Base-by-base conservation (phyloP, 2,113 vertebrate genomes). In the Tragelaphus scriptus region DNA sequence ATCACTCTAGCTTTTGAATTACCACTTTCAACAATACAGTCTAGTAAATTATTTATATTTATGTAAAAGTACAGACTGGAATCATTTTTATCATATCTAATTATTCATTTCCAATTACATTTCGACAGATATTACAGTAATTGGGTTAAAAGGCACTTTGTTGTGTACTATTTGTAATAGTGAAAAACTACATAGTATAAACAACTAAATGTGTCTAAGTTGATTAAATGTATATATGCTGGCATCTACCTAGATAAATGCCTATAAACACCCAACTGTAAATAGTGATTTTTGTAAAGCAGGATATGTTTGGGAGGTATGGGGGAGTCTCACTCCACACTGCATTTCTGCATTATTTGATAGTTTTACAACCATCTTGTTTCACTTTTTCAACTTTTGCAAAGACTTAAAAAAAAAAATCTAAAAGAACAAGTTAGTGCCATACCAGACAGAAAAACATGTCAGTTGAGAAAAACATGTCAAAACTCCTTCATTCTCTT, bases 81-180 rank as follows among this genome's bases (percentile, higher is more conserved):
- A 91, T 93, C 13, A 59, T 81, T 75, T 80, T 85, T 85, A 90
- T 21, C 49, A 40, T 84, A 68, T 88, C 25, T 90, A 96, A 86
- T 47, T 65, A 94, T 44, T 96, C 59, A 91, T 94, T 94, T 97
- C 51, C n/a, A 90, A 91, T 91, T 91, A 91, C 6, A 92, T 94
- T 44, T 93, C 36, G 85, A 71, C 28, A 88, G 44, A 80, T 61
- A 89, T 59, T 77, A 59, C 4, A 58, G 17, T 17, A 85, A 86
- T 90, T 84, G 55, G 11, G 3, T 40, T 77, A 79, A 90, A 92
- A 65, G 1, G 53, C 32, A 81, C 55, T 84, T 79, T 68, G 21
- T 53, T 92, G 55, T 49, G 1, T 81, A 85, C 51, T 82, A 95
- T 49, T 59, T 92, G 5, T 82, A 75, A 88, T 17, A 61, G 19